These are phyloP conservation scores for Drosophila quinaria DNA, from an alignment of 2,888 invertebrate genomes.

Conservation along the genomic window DNA sequence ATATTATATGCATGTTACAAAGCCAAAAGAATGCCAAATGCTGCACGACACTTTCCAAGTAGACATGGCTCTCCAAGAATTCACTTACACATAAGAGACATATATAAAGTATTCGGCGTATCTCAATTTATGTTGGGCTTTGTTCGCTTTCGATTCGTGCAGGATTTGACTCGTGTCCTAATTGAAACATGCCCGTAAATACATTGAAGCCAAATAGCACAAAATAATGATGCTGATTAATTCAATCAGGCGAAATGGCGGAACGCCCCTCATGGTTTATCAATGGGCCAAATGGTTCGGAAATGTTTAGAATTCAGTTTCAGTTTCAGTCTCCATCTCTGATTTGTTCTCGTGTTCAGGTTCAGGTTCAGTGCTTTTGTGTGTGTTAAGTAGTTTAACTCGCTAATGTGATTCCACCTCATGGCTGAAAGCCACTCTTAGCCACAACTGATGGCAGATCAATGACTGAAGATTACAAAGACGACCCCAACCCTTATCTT, in stretches of 20 bases:
- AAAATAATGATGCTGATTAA: constrained; percentile 80
- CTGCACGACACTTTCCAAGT: too few relatives aligned
- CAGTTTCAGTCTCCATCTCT: background rate
- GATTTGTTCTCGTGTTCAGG: background rate
- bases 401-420: constrained; percentile 67
- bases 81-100: constrained; percentile 13
- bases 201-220: constrained; percentile 74
- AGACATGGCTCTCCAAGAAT: too few relatives aligned
- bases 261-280: constrained; percentile 23
- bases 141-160: constrained; percentile 22
- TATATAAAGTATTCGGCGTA: constrained; percentile 55
- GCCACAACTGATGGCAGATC: constrained; percentile 40
- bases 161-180: constrained; percentile 50
- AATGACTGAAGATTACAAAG: constrained; percentile 36
- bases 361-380: constrained; percentile 25
- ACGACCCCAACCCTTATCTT: background rate
- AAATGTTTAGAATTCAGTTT: constrained; percentile 18
- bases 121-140: constrained; percentile 60
- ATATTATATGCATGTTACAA: constrained; percentile 76
- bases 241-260: constrained; percentile 72
- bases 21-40: too few relatives aligned
- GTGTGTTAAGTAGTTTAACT: constrained; percentile 71
- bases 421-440: constrained; percentile 36
- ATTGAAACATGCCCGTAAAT: constrained; percentile 79
- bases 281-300: constrained; percentile 22